Percentiles rank a stretch among this genome's conserved stretches.
These are phyloP conservation scores for Heptranchias perlo DNA, from an alignment of 2,113 vertebrate species.

Conservation along the genomic window DNA sequence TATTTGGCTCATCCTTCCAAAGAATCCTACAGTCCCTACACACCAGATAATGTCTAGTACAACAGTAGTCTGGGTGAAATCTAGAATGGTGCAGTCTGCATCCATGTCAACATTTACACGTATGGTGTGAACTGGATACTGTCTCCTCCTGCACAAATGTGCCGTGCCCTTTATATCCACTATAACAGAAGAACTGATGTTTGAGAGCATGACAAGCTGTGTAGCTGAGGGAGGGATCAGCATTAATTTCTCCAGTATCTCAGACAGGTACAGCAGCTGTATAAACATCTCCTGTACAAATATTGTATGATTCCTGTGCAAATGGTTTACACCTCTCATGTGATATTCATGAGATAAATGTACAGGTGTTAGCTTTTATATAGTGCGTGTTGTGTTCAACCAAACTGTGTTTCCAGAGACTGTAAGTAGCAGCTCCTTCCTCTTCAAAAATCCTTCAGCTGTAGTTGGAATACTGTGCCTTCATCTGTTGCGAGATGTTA, in stretches of 20 bases:
- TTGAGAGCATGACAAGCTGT: not conserved
- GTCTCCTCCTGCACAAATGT: not conserved
- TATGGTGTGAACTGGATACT: not conserved
- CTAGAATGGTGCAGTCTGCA: not conserved
- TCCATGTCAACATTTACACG: not conserved
- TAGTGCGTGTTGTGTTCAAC: too few relatives aligned
- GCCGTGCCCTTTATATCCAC: not conserved
- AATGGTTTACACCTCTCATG: not conserved
- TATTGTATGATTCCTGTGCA: not conserved
- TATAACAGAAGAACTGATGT: not conserved
- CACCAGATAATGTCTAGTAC: not conserved
- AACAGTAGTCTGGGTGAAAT: not conserved
- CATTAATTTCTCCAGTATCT: not conserved
- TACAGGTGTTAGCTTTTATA: conserved; percentile 26
- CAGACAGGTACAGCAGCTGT: conserved; percentile 21
- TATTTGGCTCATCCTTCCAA: not conserved
- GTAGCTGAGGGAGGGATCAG: not conserved
- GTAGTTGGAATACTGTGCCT: not conserved
- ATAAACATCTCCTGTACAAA: conserved; percentile 23
- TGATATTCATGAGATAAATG: conserved; percentile 7
- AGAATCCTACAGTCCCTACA: not conserved
- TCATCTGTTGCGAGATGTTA: not conserved
- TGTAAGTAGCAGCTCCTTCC: not conserved
- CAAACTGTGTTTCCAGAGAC: not conserved
- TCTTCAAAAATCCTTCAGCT: not conserved